Evolutionary conservation across 2,888 invertebrate species (phyloP), one percentile per base, ranked within the genome.

Genomic region (Pachycephus smyrnensis): DNA sequence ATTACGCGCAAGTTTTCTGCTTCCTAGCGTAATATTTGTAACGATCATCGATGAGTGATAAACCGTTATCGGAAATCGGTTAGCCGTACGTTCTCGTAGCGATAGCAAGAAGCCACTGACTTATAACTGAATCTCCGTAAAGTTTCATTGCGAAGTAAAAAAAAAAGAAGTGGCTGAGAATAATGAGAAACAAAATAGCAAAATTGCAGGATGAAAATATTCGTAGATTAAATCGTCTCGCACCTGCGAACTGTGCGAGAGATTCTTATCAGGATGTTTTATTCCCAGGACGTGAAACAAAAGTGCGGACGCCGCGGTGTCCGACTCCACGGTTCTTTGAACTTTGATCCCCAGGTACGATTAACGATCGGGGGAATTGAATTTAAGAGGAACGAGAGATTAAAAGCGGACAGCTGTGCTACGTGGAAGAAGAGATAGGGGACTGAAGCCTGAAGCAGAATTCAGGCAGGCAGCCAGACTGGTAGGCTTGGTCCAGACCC

Each of bases 391-490:
- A 77, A 73, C 76, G 78, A 69, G 73, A 78, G 78, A 75, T 79
- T 80, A 76, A 79, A 31, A 36, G 69, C 75, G 76, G 69, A 68
- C 80, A 80, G 80, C 80, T 80, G 80, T 73, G 75, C 35, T 80
- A 80, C 80, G 76, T 68, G 75, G 80, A 80, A 80, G 37, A 35
- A 36, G 73, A 75, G 71, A 68, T 75, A 55, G 55, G 55, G 55
- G 55, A 55, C 55, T 55, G 55, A 55, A 23, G 55, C 55, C 55
- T 55, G 23, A 55, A 55, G 55, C 55, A 55, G 55, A 55, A 55
- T 55, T 55, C 23, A 23, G 55, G 55, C 31, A 23, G 31, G 71
- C 31, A 71, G 71, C 9, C 23, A 33, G 31, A 23, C 23, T 23
- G 55, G 55, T 23, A 55, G 23, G 23, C 9, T 23, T 2, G 55